Percentiles rank a stretch among this genome's conserved stretches.
Conservation (phyloP, 2,888 invertebrate species). For the Dorcus parallelipipedus region DNA sequence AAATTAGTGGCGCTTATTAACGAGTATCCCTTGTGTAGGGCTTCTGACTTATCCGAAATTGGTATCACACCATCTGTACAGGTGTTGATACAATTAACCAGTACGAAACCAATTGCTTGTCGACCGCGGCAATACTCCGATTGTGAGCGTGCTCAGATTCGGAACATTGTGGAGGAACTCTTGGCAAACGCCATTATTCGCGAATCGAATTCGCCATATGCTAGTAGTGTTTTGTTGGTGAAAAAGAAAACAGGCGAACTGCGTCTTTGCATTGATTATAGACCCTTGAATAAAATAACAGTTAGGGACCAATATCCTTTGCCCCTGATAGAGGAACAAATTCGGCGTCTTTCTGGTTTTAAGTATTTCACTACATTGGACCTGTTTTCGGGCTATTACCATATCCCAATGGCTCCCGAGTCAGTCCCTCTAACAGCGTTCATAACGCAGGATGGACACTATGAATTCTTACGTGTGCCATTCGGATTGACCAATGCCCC, state of each 20-base stretch:
- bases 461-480: constrained; percentile 3
- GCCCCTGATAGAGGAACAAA: constrained; percentile 33
- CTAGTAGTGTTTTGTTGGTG: constrained; percentile 23
- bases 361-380: constrained; percentile 33
- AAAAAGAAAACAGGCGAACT: constrained; percentile 27
- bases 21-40: no score
- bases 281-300: constrained; percentile 33
- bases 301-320: constrained; percentile 34
- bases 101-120: not conserved
- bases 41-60: no score
- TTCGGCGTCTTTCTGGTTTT: constrained; percentile 28
- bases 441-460: not conserved
- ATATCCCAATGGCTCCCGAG: constrained; percentile 6
- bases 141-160: not conserved
- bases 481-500: constrained; percentile 5
- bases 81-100: no score
- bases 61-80: no score
- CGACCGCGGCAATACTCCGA: not conserved
- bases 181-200: constrained; percentile 1
- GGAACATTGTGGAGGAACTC: constrained; percentile 3
- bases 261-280: constrained; percentile 31
- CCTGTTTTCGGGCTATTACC: constrained; percentile 19
- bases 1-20: no score
- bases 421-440: constrained; percentile 4
- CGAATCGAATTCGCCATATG: constrained; percentile 31